Conservation (phyloP, 2,113 vertebrate species). For the Macrotus californicus region DNA sequence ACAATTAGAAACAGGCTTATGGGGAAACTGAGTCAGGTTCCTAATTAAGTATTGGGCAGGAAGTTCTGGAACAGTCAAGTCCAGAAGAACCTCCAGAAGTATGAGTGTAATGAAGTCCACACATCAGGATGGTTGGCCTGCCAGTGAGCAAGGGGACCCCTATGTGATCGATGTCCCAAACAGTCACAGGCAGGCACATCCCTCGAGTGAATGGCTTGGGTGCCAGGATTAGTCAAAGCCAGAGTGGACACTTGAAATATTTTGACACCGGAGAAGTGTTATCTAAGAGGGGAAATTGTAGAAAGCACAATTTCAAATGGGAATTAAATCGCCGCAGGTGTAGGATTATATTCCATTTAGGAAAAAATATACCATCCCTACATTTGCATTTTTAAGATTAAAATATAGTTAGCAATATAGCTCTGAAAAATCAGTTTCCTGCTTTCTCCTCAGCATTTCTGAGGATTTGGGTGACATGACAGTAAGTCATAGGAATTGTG, state of each 20-base stretch:
- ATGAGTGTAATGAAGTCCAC: background rate
- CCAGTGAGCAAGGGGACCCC: background rate
- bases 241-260: background rate
- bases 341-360: background rate
- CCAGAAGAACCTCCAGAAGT: background rate
- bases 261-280: background rate
- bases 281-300: background rate
- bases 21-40: background rate
- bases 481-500: background rate
- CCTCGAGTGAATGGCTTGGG: background rate
- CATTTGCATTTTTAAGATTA: constrained; percentile 22
- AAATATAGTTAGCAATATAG: constrained; percentile 2
- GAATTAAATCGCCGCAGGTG: background rate
- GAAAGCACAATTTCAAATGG: background rate
- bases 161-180: background rate
- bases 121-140: background rate
- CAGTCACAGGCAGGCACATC: background rate
- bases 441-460: background rate
- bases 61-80: constrained; percentile 4
- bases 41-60: background rate
- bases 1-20: background rate
- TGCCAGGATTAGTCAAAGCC: background rate
- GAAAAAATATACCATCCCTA: background rate
- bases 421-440: constrained; percentile 3
- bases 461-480: background rate